These are phyloP conservation scores for Drosophila nigromelanica DNA, from an alignment of 1,140 invertebrate species.

Conservation along the genomic window DNA sequence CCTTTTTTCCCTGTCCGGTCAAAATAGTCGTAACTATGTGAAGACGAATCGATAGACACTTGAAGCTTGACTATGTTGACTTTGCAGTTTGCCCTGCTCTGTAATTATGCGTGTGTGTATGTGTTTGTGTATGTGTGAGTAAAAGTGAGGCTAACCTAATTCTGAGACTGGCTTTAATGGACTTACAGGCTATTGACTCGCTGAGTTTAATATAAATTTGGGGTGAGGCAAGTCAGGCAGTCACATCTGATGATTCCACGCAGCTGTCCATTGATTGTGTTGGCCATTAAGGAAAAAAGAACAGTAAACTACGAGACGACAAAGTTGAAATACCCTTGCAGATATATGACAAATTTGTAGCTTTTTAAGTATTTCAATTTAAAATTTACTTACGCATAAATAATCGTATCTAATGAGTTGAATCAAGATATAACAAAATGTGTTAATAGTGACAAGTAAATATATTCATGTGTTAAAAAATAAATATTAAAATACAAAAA, in stretches of 20 bases:
- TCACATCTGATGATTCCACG: not conserved
- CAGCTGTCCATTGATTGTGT: slow-evolving; percentile 55
- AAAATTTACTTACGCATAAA: too few species aligned
- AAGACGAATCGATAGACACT: slow-evolving; percentile 65
- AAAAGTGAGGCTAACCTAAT: slow-evolving; percentile 64
- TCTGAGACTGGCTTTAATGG: slow-evolving; percentile 68
- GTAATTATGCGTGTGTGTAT: slow-evolving; percentile 44
- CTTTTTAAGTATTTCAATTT: too few species aligned
- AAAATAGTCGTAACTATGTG: not conserved
- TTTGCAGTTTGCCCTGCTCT: slow-evolving; percentile 65
- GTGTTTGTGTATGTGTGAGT: slow-evolving; percentile 30
- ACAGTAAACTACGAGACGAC: not conserved
- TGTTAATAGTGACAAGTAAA: too few species aligned
- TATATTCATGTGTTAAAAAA: too few species aligned
- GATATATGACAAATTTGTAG: too few species aligned
- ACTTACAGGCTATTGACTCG: slow-evolving; percentile 77
- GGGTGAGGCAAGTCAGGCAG: slow-evolving; percentile 9
- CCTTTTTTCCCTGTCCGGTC: not conserved
- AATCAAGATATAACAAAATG: too few species aligned
- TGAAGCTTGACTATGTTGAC: slow-evolving; percentile 52
- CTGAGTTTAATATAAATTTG: slow-evolving; percentile 57
- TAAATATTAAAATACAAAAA: too few species aligned
- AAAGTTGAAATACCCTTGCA: slow-evolving; percentile 3
- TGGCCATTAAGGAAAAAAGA: slow-evolving; percentile 31
- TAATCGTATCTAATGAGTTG: too few species aligned